These are phyloP conservation scores for Heliocidaris tuberculata DNA, from an alignment of 35 echinoderm and acorn worm species.

Conservation along the genomic window DNA sequence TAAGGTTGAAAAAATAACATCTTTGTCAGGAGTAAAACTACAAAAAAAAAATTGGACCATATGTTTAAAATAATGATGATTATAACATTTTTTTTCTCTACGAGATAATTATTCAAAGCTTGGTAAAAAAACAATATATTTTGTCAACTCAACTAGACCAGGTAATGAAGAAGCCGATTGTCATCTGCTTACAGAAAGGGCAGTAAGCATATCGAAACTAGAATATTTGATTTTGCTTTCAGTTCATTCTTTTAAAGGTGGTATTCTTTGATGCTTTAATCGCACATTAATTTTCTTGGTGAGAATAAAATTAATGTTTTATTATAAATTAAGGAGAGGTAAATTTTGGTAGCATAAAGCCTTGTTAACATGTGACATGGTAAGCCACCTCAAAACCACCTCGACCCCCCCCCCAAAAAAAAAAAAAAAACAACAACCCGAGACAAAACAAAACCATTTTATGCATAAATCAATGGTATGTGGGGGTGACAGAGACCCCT, in stretches of 20 bases:
- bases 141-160: neutral
- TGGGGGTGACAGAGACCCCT: too few relatives aligned
- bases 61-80: neutral
- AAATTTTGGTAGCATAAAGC: neutral
- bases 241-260: neutral
- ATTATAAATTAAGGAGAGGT: neutral
- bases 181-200: neutral
- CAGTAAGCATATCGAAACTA: neutral
- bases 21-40: neutral
- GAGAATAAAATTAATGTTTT: neutral
- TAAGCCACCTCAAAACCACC: too few relatives aligned
- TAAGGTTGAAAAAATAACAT: neutral
- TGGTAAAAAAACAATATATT: neutral
- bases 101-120: neutral
- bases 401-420: too few relatives aligned
- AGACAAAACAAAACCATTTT: too few relatives aligned
- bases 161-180: neutral
- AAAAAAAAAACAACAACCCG: too few relatives aligned
- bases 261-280: neutral
- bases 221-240: neutral
- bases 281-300: neutral
- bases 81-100: too few relatives aligned
- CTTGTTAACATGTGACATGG: too few relatives aligned
- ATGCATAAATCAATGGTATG: too few relatives aligned
- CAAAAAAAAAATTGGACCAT: neutral